Evolutionary conservation across 2,888 invertebrate genomes (phyloP).

Genomic region (Labia minor): DNA sequence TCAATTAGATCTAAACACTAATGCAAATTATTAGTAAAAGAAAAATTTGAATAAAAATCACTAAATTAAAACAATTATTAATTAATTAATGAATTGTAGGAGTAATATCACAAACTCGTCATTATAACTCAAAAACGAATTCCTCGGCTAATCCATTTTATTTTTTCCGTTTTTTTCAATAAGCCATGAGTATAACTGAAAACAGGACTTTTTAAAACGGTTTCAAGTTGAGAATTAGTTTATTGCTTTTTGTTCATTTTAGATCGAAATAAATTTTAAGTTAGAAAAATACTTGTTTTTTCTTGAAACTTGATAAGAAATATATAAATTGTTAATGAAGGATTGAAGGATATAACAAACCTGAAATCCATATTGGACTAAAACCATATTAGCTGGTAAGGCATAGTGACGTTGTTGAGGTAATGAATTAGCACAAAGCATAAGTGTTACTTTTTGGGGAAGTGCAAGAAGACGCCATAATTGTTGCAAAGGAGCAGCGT

Average conservation of each 20-base stretch:
- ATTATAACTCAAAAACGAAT: not conserved
- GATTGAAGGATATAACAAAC: too few species aligned
- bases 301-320: too few species aligned
- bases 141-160: constrained; percentile 2
- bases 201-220: not conserved
- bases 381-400: constrained; percentile 43
- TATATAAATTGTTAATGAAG: too few species aligned
- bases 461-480: constrained; percentile 40
- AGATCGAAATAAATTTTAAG: too few species aligned
- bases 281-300: too few species aligned
- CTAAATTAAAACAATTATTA: not conserved
- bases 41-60: not conserved
- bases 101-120: not conserved
- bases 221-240: too few species aligned
- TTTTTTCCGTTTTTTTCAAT: not conserved
- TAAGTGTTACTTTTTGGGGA: constrained; percentile 34
- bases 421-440: constrained; percentile 37
- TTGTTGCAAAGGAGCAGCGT: constrained; percentile 32
- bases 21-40: not conserved
- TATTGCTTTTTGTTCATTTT: too few species aligned
- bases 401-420: constrained; percentile 30
- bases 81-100: not conserved
- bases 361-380: constrained; percentile 49
- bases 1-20: constrained; percentile 19
- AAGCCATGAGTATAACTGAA: not conserved